Percentiles rank a stretch among this genome's conserved stretches.
Evolutionary conservation across 2,797 vertebrate genomes (phyloP).

Genomic region (Sebastes dallii): DNA sequence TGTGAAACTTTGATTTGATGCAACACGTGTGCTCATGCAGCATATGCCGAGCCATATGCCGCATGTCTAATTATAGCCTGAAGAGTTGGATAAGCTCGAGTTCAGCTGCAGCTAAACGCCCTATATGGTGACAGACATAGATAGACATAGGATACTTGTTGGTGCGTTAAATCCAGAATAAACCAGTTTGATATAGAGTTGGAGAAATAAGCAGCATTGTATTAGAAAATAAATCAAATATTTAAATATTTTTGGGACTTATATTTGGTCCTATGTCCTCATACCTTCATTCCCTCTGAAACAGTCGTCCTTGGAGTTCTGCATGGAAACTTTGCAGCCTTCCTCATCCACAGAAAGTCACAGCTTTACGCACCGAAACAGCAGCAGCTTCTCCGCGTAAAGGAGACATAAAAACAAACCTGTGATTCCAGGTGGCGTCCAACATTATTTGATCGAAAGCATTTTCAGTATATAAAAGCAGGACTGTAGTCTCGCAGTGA

Average conservation of each 20-base stretch:
- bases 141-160: not conserved
- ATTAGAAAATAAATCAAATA: not conserved
- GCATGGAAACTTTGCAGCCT: slow-evolving; percentile 23
- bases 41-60: not conserved
- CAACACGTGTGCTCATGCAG: not conserved
- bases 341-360: not conserved
- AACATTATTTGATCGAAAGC: not conserved
- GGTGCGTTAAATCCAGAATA: not conserved
- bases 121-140: not conserved
- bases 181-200: not conserved
- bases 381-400: not conserved
- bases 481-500: not conserved
- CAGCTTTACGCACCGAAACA: not conserved
- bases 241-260: fast-evolving
- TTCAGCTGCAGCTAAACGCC: not conserved
- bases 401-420: not conserved
- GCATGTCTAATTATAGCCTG: not conserved
- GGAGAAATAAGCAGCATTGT: not conserved
- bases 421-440: not conserved
- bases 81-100: not conserved
- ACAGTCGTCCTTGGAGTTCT: not conserved
- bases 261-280: not conserved
- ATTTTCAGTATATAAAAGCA: not conserved
- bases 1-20: not conserved
- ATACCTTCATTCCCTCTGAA: not conserved